phyloP scores from a whole-genome alignment of 2,888 invertebrate species.

The Rhimphoctona megacephalus region DNA sequence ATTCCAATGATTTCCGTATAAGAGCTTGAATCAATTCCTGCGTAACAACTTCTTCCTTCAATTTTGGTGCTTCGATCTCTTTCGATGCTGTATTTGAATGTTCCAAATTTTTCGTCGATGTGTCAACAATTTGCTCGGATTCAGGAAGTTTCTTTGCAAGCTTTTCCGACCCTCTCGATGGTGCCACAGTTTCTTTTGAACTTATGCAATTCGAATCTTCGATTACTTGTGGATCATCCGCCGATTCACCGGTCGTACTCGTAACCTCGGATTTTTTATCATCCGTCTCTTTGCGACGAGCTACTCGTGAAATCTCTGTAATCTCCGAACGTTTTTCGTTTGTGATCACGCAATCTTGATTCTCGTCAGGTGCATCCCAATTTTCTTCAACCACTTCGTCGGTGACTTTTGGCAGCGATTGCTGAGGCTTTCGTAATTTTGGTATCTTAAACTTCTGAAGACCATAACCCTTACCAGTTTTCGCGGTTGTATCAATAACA shows the following conservation, averaged over 20 bases:
- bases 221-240: slow-evolving; percentile 75
- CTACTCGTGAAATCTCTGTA: slow-evolving; percentile 5
- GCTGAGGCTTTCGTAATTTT: slow-evolving; percentile 83
- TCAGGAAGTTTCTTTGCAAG: slow-evolving; percentile 25
- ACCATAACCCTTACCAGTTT: slow-evolving; percentile 85
- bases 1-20: slow-evolving; percentile 78
- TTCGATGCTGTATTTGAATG: slow-evolving; percentile 22
- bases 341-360: neutral
- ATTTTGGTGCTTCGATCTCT: slow-evolving; percentile 58
- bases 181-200: slow-evolving; percentile 79
- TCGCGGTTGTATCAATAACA: slow-evolving; percentile 82
- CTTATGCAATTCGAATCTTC: slow-evolving; percentile 76
- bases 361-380: slow-evolving; percentile 66
- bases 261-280: slow-evolving; percentile 74
- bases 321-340: slow-evolving; percentile 6
- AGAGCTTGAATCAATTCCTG: slow-evolving; percentile 79
- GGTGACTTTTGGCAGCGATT: slow-evolving; percentile 71
- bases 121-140: slow-evolving; percentile 76
- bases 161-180: slow-evolving; percentile 74
- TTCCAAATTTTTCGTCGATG: slow-evolving; percentile 58
- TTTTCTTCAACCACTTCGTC: slow-evolving; percentile 63
- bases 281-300: slow-evolving; percentile 65
- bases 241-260: slow-evolving; percentile 73
- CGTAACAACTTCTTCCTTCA: slow-evolving; percentile 76
- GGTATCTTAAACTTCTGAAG: slow-evolving; percentile 87